Evolutionary conservation across 2,888 invertebrate genomes (phyloP), one percentile per base, ranked within the genome.

Genomic region (Caenorhabditis wallacei): DNA sequence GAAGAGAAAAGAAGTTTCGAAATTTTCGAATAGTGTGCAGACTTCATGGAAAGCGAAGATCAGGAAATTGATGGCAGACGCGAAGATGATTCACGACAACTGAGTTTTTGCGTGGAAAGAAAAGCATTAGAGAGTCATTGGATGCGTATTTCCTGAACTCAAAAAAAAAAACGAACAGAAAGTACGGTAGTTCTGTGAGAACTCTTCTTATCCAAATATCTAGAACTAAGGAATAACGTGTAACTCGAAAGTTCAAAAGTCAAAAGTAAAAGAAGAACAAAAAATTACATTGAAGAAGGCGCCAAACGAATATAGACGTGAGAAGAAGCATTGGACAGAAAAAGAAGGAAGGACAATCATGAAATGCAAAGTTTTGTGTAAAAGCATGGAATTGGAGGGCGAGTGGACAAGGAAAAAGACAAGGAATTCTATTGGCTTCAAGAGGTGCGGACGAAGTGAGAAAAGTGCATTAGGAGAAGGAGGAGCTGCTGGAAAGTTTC

Each of bases 391-490:
- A 72, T 71, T 64, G 71, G 74, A 74, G 74, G 66, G 57, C 72
- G 71, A 57, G 74, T 68, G 74, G 69, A 54, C 74, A 18, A 35
- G 57, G 53, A 70, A 37, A 74, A 63, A 63, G 66, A 66, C 66
- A 51, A 53, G 66, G 74, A 75, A 76, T 69, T 63, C 30, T 24
- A 43, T 40, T 63, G 63, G 56, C 51, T 64, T 64, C 69, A 81
- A 66, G 71, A 81, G 70, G 79, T 79, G 48, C 69, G 30, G 71
- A 64, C 37, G 69, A 40, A 78, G 56, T 71, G 79, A 79, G 66
- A 79, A 79, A 79, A 79, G 79, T 79, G 79, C 70, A 79, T 70
- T 71, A 79, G 56, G 71, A 69, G 70, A 13, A n/a, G 22, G 59
- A n/a, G 57, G 40, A 43, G 8, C 43, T 46, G 18, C 76, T 35